Conservation (phyloP, 1,140 invertebrate species). For the Tetramorium alpestre region DNA sequence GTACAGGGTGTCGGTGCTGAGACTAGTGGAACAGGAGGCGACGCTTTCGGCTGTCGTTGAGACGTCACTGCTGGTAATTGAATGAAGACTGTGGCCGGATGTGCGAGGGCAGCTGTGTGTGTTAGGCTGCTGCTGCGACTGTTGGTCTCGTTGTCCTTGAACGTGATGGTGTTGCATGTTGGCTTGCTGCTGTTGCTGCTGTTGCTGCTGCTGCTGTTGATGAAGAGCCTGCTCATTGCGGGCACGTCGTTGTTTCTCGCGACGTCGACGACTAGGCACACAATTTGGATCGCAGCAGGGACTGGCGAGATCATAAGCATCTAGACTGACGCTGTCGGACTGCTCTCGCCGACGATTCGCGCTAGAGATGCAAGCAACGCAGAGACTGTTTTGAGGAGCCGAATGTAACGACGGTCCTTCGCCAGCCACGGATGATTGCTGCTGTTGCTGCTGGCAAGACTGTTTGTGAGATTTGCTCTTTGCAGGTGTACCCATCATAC, state of each 20-base stretch:
- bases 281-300: conserved; percentile 94
- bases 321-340: conserved; percentile 90
- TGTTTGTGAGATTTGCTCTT: conserved; percentile 77
- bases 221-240: conserved; percentile 79
- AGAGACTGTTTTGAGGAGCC: conserved; percentile 87
- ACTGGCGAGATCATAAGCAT: conserved; percentile 93
- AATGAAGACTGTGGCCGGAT: conserved; percentile 93
- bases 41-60: conserved; percentile 87
- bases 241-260: conserved; percentile 82
- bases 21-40: conserved; percentile 92
- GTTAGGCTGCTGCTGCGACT: conserved; percentile 68
- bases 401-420: conserved; percentile 70
- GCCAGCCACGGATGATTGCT: conserved; percentile 66
- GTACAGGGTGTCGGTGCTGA: conserved; percentile 93
- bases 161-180: conserved; percentile 79
- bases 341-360: conserved; percentile 80
- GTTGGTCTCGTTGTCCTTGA: conserved; percentile 71
- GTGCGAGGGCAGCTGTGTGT: conserved; percentile 81
- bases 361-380: conserved; percentile 90
- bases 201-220: conserved; percentile 69
- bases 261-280: conserved; percentile 90
- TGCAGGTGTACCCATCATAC: conserved; percentile 74
- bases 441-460: conserved; percentile 77
- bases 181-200: conserved; percentile 70
- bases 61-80: conserved; percentile 92